Percentiles rank a stretch among this genome's conserved stretches.
phyloP scores from a whole-genome alignment of 2,888 invertebrate species.

The Cerastis leucographa region DNA sequence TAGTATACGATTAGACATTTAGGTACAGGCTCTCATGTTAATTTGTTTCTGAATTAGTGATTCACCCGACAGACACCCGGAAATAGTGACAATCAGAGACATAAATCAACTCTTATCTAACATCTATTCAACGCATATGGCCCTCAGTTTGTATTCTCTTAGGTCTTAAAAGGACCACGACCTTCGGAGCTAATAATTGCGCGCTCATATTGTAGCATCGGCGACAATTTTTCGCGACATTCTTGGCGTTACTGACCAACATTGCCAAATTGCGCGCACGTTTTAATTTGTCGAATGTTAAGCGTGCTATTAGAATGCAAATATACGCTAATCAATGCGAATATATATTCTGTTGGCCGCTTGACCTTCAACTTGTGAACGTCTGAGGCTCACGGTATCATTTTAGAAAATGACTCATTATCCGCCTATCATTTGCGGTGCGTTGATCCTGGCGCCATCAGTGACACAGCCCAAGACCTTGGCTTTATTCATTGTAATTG shows the following conservation, averaged over 20 bases:
- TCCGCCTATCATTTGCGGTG: conserved; percentile 64
- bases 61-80: conserved; percentile 39
- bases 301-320: conserved; percentile 68
- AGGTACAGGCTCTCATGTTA: conserved; percentile 31
- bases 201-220: conserved; percentile 48
- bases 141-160: conserved; percentile 44
- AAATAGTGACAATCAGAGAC: conserved; percentile 29
- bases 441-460: conserved; percentile 70
- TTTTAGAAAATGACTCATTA: conserved; percentile 71
- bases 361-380: conserved; percentile 71
- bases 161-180: conserved; percentile 30
- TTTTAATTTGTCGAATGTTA: conserved; percentile 57
- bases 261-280: conserved; percentile 52
- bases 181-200: conserved; percentile 48
- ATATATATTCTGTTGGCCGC: conserved; percentile 62
- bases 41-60: conserved; percentile 46
- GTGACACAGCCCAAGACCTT: conserved; percentile 60
- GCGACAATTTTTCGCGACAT: conserved; percentile 42
- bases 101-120: conserved; percentile 54
- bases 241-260: conserved; percentile 53
- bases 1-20: conserved; percentile 32
- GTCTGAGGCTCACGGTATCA: conserved; percentile 50
- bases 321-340: conserved; percentile 72
- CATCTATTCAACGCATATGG: conserved; percentile 49
- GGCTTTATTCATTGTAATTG: conserved; percentile 56